Percentiles rank a stretch among this genome's conserved stretches.
phyloP scores from a whole-genome alignment of 2,888 invertebrate species.

The Ormyrus thymus region DNA sequence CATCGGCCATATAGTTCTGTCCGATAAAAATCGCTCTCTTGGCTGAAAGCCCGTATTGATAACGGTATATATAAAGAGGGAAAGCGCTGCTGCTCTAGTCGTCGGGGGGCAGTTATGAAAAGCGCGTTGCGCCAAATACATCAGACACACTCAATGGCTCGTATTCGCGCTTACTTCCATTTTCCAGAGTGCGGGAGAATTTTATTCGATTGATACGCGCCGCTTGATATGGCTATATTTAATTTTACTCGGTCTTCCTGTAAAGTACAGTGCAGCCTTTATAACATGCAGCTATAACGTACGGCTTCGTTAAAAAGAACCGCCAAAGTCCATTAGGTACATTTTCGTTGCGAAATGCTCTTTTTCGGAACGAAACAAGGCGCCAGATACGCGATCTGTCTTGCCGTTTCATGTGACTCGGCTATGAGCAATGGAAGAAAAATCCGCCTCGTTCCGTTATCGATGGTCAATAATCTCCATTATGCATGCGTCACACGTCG shows the following conservation, averaged over 20 bases:
- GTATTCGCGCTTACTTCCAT: slow-evolving; percentile 25
- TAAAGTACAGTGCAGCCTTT: too few species aligned
- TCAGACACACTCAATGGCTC: slow-evolving; percentile 19
- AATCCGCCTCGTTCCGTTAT: slow-evolving; percentile 56
- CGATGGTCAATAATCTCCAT: slow-evolving; percentile 63
- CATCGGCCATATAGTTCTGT: slow-evolving; percentile 4
- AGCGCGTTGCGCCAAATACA: slow-evolving; percentile 13
- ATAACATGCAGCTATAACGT: neutral
- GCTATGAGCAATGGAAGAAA: slow-evolving; percentile 26
- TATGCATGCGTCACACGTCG: slow-evolving; percentile 62
- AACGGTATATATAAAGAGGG: slow-evolving; percentile 47
- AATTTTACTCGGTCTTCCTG: too few species aligned
- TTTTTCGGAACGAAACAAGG: slow-evolving; percentile 30
- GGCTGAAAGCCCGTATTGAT: slow-evolving; percentile 60
- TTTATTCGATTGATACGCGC: neutral
- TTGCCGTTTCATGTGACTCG: slow-evolving; percentile 44
- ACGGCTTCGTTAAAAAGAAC: slow-evolving; percentile 7
- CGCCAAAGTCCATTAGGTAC: slow-evolving; percentile 42
- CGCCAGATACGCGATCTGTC: slow-evolving; percentile 46
- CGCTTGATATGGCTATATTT: too few species aligned
- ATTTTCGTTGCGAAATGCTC: slow-evolving; percentile 10
- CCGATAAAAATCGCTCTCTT: slow-evolving; percentile 61
- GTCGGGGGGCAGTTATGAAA: slow-evolving; percentile 36
- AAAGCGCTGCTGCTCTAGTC: neutral
- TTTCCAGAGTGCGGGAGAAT: slow-evolving; percentile 18